phyloP scores from a whole-genome alignment of 2,113 vertebrate species.

The Ageneiosus marmoratus region DNA sequence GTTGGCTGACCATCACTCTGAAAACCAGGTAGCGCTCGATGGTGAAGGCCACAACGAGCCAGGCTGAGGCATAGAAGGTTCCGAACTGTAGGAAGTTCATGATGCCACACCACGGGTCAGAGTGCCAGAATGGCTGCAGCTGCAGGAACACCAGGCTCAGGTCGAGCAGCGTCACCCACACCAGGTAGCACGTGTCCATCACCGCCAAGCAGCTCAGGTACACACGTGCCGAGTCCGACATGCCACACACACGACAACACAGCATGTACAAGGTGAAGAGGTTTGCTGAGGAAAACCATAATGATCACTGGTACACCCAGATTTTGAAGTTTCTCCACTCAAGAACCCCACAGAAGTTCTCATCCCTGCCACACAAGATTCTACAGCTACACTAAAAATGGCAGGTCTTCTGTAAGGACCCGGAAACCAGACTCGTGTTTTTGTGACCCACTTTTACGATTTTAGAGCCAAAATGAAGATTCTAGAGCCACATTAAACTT shows the following conservation, averaged over 20 bases:
- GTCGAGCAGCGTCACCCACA: slow-evolving; percentile 77
- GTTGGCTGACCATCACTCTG: slow-evolving; percentile 57
- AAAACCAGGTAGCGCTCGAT: slow-evolving; percentile 76
- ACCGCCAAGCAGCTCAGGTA: slow-evolving; percentile 74
- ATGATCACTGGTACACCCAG: no score
- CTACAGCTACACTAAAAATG: neutral
- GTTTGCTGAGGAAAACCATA: slow-evolving; percentile 63
- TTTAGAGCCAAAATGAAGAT: neutral
- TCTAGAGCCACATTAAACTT: neutral
- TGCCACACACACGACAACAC: slow-evolving; percentile 72
- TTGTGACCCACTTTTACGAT: neutral
- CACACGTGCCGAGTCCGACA: slow-evolving; percentile 69
- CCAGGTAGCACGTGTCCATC: slow-evolving; percentile 70
- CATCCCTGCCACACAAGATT: neutral
- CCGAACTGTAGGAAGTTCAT: slow-evolving; percentile 73
- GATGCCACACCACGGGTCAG: slow-evolving; percentile 70
- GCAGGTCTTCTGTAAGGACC: neutral
- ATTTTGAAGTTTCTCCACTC: no score
- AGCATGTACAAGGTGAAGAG: slow-evolving; percentile 79
- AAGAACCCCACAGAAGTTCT: no score
- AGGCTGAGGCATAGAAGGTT: slow-evolving; percentile 72
- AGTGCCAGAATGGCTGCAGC: slow-evolving; percentile 73
- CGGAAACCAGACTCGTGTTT: neutral
- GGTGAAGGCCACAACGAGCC: slow-evolving; percentile 77
- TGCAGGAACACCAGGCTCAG: slow-evolving; percentile 73